Conservation (phyloP, 1,140 invertebrate genomes). For the Caligus rogercresseyi region DNA sequence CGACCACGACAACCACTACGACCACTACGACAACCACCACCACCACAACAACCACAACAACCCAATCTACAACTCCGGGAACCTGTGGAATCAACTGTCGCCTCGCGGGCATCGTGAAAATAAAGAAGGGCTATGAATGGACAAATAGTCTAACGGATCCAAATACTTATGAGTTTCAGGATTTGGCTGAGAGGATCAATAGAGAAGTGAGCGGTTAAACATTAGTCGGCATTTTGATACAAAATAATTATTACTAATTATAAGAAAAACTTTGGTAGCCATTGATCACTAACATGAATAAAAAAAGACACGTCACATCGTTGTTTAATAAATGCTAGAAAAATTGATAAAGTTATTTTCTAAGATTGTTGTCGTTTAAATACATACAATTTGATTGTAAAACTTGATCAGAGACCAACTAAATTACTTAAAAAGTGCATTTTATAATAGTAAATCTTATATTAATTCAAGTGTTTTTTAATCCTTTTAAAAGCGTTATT, state of each 20-base stretch:
- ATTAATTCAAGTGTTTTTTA: too few relatives aligned
- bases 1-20: constrained; percentile 28
- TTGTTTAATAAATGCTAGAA: not conserved
- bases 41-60: constrained; percentile 42
- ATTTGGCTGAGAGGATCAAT: constrained; percentile 37
- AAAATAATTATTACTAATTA: too few relatives aligned
- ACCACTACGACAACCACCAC: constrained; percentile 48
- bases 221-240: too few relatives aligned
- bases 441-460: too few relatives aligned
- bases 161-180: constrained; percentile 64
- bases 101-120: constrained; percentile 58
- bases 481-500: too few relatives aligned
- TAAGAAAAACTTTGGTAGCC: too few relatives aligned
- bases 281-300: too few relatives aligned
- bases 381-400: too few relatives aligned
- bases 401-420: too few relatives aligned
- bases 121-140: constrained; percentile 49
- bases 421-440: too few relatives aligned
- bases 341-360: not conserved
- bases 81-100: constrained; percentile 55
- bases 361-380: too few relatives aligned
- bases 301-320: too few relatives aligned
- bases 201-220: constrained; percentile 45
- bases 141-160: constrained; percentile 60
- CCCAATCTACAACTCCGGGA: constrained; percentile 55